A percentile compares a stretch with the other conserved stretches of the same genome.
These are phyloP conservation scores for Drosophila takahashii DNA, from an alignment of 1,140 invertebrate genomes.

Conservation along the genomic window DNA sequence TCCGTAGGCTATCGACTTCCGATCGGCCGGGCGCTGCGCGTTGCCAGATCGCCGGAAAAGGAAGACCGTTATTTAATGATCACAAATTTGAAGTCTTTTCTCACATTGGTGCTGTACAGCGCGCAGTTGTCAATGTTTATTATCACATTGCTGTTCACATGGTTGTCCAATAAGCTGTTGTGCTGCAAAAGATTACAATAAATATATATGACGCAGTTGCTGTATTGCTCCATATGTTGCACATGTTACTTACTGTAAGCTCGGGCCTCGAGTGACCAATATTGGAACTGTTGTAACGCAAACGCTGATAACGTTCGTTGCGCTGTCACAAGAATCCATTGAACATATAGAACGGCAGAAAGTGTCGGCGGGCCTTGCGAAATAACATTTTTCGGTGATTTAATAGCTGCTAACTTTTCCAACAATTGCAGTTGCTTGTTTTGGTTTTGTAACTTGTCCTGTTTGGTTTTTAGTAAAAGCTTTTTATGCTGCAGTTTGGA, in stretches of 20 bases:
- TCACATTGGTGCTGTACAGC: constrained; percentile 63
- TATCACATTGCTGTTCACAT: constrained; percentile 71
- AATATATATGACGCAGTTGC: no score
- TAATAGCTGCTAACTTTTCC: neutral
- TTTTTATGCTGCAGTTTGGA: constrained; percentile 8
- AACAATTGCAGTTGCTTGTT: constrained; percentile 23
- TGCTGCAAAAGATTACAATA: constrained; percentile 41
- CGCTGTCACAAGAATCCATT: constrained; percentile 79
- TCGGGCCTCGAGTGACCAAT: constrained; percentile 52
- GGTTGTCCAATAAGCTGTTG: constrained; percentile 65
- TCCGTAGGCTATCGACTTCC: constrained; percentile 37
- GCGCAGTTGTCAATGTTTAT: constrained; percentile 75
- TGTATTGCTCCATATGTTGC: constrained; percentile 20
- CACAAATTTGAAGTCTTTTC: neutral
- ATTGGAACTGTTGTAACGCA: constrained; percentile 65
- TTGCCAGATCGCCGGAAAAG: constrained; percentile 44
- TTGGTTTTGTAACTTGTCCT: constrained; percentile 40
- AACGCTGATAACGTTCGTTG: constrained; percentile 74
- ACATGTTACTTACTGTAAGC: constrained; percentile 46
- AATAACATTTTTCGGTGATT: constrained; percentile 58
- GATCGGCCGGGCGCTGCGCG: constrained; percentile 47
- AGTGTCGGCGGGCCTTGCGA: constrained; percentile 73
- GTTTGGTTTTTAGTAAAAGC: neutral
- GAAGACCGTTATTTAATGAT: constrained; percentile 2
- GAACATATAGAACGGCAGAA: constrained; percentile 73